Conservation (phyloP, 2,888 invertebrate genomes). For the Metopia argyrocephala region DNA sequence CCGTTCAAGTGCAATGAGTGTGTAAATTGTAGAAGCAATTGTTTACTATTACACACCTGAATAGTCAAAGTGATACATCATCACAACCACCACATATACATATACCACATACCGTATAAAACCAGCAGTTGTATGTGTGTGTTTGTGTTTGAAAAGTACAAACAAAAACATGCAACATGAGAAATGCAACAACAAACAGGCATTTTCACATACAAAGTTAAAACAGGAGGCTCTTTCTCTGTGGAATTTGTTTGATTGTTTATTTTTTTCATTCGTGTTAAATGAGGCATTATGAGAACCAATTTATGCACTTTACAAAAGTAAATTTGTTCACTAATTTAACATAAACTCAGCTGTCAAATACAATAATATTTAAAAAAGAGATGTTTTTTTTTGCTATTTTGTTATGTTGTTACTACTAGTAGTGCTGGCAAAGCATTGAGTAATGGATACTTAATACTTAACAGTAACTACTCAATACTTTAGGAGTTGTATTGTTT, state of each 20-base stretch:
- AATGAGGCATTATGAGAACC: slow-evolving; percentile 63
- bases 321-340: slow-evolving; percentile 61
- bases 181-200: background rate
- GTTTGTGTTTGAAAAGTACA: slow-evolving; percentile 40
- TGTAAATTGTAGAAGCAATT: slow-evolving; percentile 22
- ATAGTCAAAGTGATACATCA: slow-evolving; percentile 61
- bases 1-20: slow-evolving; percentile 23
- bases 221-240: background rate
- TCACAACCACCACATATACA: background rate
- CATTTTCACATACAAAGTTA: slow-evolving; percentile 16
- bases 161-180: slow-evolving; percentile 29
- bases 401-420: too few species aligned
- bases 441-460: too few species aligned
- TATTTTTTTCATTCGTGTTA: slow-evolving; percentile 57
- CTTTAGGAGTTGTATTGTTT: too few species aligned
- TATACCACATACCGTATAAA: slow-evolving; percentile 25
- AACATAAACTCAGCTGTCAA: slow-evolving; percentile 64
- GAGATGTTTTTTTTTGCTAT: slow-evolving; percentile 7
- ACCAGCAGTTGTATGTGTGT: too few species aligned
- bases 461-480: too few species aligned
- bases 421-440: too few species aligned
- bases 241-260: slow-evolving; percentile 20
- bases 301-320: slow-evolving; percentile 63
- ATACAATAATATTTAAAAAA: slow-evolving; percentile 47
- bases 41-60: slow-evolving; percentile 61